Evolutionary conservation across 1,140 invertebrate genomes (phyloP).

Genomic region (Ostrea denselamellosa): DNA sequence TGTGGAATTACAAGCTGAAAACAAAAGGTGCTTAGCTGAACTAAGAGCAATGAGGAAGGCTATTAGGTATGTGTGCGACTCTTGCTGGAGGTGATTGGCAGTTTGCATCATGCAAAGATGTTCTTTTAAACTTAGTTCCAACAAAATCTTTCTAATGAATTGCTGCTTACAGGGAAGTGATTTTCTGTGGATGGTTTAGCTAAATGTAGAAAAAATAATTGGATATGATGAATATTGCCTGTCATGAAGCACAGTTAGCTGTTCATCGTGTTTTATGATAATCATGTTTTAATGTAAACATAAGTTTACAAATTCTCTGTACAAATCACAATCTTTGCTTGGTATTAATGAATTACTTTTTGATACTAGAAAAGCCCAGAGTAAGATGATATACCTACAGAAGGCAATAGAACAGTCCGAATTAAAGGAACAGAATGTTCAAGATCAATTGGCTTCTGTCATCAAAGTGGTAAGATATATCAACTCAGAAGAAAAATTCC

Average conservation of each 20-base stretch:
- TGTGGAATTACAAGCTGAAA: slow-evolving; percentile 69
- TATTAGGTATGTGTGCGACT: slow-evolving; percentile 59
- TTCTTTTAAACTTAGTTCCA: no score
- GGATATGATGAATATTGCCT: neutral
- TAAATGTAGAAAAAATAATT: neutral
- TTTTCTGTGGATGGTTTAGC: no score
- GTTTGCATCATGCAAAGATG: neutral
- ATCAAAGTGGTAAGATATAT: slow-evolving; percentile 72
- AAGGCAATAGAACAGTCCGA: slow-evolving; percentile 74
- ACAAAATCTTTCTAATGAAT: no score
- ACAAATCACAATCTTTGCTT: no score
- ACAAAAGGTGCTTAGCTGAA: slow-evolving; percentile 66
- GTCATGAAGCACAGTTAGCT: neutral
- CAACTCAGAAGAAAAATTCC: neutral
- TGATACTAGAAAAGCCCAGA: slow-evolving; percentile 68
- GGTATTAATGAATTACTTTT: neutral
- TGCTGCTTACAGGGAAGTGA: no score
- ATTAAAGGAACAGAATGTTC: slow-evolving; percentile 71
- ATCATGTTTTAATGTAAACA: no score
- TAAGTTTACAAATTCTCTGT: no score
- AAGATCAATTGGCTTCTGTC: slow-evolving; percentile 71
- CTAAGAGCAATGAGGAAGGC: slow-evolving; percentile 68
- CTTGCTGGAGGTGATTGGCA: neutral
- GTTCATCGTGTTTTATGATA: no score
- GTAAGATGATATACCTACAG: slow-evolving; percentile 70